These are phyloP conservation scores for Gymnocheta viridis DNA, from an alignment of 2,888 invertebrate species.

Conservation along the genomic window DNA sequence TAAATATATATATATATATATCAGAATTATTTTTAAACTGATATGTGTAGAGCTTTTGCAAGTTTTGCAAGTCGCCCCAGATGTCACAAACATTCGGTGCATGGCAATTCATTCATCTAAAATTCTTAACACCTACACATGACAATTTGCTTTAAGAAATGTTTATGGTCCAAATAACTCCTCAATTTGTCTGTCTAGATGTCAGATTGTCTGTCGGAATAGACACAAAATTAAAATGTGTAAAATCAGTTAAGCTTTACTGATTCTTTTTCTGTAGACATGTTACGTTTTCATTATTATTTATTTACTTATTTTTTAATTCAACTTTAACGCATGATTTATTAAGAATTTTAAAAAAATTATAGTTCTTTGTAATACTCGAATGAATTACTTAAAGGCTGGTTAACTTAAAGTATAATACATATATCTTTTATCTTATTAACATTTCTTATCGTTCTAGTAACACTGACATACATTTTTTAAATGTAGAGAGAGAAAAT, in stretches of 20 bases:
- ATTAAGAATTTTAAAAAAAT: slow-evolving; percentile 19
- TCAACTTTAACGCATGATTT: slow-evolving; percentile 53
- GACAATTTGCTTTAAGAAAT: slow-evolving; percentile 12
- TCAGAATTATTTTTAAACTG: too few species aligned
- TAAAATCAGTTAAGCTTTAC: neutral
- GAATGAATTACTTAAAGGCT: neutral
- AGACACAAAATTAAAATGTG: slow-evolving; percentile 27
- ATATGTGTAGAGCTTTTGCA: neutral
- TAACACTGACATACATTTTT: slow-evolving; percentile 40
- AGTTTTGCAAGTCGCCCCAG: neutral
- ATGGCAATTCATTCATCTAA: neutral
- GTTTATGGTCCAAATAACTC: slow-evolving; percentile 28
- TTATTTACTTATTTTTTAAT: neutral
- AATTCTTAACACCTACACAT: slow-evolving; percentile 25
- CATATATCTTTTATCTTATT: neutral
- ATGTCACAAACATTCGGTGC: neutral
- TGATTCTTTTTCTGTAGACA: neutral
- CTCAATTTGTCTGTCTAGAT: slow-evolving; percentile 26
- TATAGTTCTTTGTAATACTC: neutral
- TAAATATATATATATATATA: too few species aligned
- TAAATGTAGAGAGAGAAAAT: neutral
- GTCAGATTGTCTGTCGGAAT: slow-evolving; percentile 27
- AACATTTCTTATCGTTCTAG: neutral
- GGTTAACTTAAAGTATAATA: neutral
- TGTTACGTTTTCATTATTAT: slow-evolving; percentile 2